Evolutionary conservation across 1,140 invertebrate species (phyloP).

Genomic region (Achroia grisella): DNA sequence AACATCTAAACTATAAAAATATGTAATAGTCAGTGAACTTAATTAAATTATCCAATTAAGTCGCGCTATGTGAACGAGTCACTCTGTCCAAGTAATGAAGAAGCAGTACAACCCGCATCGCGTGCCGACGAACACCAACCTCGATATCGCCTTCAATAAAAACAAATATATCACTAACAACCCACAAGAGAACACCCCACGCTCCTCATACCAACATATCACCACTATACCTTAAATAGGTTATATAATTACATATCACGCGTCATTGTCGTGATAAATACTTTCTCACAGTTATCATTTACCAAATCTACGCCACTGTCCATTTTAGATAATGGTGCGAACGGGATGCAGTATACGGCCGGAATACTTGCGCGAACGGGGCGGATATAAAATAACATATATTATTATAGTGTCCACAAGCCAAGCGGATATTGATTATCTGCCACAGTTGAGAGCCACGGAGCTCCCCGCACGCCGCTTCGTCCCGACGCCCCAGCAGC

Average conservation of each 20-base stretch:
- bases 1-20: background rate
- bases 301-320: constrained; percentile 72
- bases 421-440: constrained; percentile 76
- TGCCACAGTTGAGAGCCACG: constrained; percentile 71
- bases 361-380: constrained; percentile 29
- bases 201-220: constrained; percentile 19
- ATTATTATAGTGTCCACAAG: constrained; percentile 74
- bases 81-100: constrained; percentile 41
- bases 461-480: constrained; percentile 37
- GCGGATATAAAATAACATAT: constrained; percentile 68
- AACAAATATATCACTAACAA: constrained; percentile 57
- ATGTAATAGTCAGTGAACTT: constrained; percentile 30
- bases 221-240: constrained; percentile 51
- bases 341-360: constrained; percentile 28
- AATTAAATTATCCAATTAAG: constrained; percentile 56
- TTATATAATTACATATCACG: constrained; percentile 71
- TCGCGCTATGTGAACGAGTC: constrained; percentile 21
- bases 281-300: constrained; percentile 74
- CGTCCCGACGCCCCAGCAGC: constrained; percentile 14
- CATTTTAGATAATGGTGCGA: constrained; percentile 71
- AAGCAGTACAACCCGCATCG: constrained; percentile 42
- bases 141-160: constrained; percentile 41
- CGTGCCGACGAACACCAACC: constrained; percentile 36
- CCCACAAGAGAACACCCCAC: constrained; percentile 10
- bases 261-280: constrained; percentile 72